Conservation (phyloP, 1,140 invertebrate species). For the Aphelinus atriplicis region DNA sequence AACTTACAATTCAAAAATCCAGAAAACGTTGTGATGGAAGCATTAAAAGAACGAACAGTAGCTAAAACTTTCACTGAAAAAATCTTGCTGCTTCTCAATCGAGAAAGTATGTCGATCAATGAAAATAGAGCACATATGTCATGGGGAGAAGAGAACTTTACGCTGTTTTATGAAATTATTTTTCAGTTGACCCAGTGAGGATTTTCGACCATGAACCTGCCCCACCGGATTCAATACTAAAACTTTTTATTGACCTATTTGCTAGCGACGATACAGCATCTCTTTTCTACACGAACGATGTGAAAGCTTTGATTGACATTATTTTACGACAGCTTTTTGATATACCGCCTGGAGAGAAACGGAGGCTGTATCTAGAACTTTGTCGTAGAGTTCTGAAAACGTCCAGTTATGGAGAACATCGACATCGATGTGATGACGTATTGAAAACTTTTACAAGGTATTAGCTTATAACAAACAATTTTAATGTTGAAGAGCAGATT, state of each 20-base stretch:
- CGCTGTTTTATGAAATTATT: neutral
- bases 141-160: no score
- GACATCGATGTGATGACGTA: constrained; percentile 79
- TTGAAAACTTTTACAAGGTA: constrained; percentile 79
- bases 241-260: constrained; percentile 88
- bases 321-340: constrained; percentile 88
- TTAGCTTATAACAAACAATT: neutral
- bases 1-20: constrained; percentile 83
- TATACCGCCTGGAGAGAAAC: constrained; percentile 84
- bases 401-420: constrained; percentile 79
- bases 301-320: constrained; percentile 92
- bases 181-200: constrained; percentile 84
- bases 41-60: constrained; percentile 74
- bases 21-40: constrained; percentile 81
- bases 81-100: constrained; percentile 84
- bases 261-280: constrained; percentile 77
- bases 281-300: constrained; percentile 93
- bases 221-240: constrained; percentile 85
- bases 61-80: constrained; percentile 92
- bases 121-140: neutral
- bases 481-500: neutral
- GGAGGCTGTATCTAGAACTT: constrained; percentile 79
- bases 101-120: constrained; percentile 77
- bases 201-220: constrained; percentile 84
- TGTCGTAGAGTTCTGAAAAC: constrained; percentile 81